Percentiles rank a stretch among this genome's conserved stretches.
phyloP scores from a whole-genome alignment of 1,140 invertebrate genomes.

The Papilio machaon region DNA sequence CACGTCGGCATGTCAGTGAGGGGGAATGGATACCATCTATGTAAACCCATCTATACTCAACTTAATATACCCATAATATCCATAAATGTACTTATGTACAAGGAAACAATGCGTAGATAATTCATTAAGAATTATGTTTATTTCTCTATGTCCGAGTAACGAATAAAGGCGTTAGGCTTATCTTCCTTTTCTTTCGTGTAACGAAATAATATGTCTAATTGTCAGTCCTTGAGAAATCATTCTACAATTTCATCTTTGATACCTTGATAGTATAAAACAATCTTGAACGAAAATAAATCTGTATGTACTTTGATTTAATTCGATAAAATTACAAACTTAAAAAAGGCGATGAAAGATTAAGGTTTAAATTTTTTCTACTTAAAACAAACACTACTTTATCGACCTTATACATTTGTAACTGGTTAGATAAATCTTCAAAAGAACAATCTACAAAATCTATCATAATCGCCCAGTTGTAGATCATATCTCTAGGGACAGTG shows the following conservation, averaged over 20 bases:
- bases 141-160: not conserved
- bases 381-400: not conserved
- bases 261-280: too few species aligned
- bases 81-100: not conserved
- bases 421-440: not conserved
- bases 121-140: too few species aligned
- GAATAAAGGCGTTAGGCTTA: not conserved
- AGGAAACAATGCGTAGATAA: too few species aligned
- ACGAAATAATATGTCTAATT: not conserved
- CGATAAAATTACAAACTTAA: too few species aligned
- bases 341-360: too few species aligned
- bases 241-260: too few species aligned
- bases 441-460: not conserved
- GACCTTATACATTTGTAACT: not conserved
- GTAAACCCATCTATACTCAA: not conserved
- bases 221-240: not conserved
- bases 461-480: not conserved
- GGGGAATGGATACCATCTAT: conserved; percentile 6
- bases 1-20: not conserved
- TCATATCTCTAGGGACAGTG: not conserved
- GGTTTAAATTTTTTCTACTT: too few species aligned
- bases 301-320: too few species aligned
- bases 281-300: too few species aligned
- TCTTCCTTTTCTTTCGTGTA: not conserved
- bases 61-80: not conserved